These are phyloP conservation scores for Dendrolimus houi DNA, from an alignment of 2,888 invertebrate genomes.

Conservation along the genomic window DNA sequence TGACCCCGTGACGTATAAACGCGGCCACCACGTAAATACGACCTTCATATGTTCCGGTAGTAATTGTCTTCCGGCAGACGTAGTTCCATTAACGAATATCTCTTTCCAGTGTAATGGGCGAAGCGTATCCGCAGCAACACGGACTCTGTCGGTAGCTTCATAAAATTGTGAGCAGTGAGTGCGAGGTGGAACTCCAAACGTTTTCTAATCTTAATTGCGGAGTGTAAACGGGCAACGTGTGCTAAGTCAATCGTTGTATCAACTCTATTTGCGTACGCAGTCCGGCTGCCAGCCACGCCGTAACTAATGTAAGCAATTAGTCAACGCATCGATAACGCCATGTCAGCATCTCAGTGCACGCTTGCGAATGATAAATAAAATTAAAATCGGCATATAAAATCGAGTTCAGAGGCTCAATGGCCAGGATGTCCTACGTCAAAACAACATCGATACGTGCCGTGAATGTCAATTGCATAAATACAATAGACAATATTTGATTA, in stretches of 20 bases:
- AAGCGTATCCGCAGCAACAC: not conserved
- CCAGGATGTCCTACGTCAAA: constrained; percentile 23
- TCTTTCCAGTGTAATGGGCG: not conserved
- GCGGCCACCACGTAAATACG: constrained; percentile 34
- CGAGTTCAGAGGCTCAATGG: constrained; percentile 12
- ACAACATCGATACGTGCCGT: constrained; percentile 26
- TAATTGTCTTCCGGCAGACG: constrained; percentile 24
- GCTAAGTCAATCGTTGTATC: constrained; percentile 55
- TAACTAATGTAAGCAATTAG: constrained; percentile 66
- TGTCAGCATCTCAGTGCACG: constrained; percentile 43
- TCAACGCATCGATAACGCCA: constrained; percentile 50
- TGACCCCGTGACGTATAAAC: constrained; percentile 35
- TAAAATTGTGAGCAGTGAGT: not conserved
- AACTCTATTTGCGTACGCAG: constrained; percentile 58
- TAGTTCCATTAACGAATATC: not conserved
- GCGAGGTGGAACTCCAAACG: not conserved
- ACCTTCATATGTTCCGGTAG: constrained; percentile 24
- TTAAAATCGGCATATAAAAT: constrained; percentile 20
- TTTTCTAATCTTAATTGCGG: constrained; percentile 2
- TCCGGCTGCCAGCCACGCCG: constrained; percentile 36
- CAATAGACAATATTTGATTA: constrained; percentile 34
- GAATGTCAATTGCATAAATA: constrained; percentile 28
- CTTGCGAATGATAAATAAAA: constrained; percentile 29
- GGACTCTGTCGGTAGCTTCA: not conserved
- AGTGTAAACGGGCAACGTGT: constrained; percentile 51